A percentile compares a stretch with the other conserved stretches of the same genome.
Evolutionary conservation across 2,888 invertebrate species (phyloP).

Genomic region (Venustoraphidia nigricollis): DNA sequence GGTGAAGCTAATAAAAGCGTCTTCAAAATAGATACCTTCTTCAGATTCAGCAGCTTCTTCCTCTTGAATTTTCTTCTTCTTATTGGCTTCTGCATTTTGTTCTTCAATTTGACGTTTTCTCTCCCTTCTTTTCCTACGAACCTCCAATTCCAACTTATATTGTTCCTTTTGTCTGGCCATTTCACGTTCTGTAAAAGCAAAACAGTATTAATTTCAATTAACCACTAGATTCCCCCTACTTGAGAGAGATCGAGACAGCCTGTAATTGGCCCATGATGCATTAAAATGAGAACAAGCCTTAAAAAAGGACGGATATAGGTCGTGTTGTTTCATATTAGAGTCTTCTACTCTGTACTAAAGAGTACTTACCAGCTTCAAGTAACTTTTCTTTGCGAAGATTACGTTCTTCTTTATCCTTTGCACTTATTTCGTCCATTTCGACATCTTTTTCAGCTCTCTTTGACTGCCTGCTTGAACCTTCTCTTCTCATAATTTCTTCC

Average conservation of each 20-base stretch:
- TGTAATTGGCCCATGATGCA: too few relatives aligned
- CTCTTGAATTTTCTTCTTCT: conserved; percentile 16
- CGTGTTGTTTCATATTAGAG: too few relatives aligned
- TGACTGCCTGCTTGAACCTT: background rate
- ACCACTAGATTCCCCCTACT: background rate
- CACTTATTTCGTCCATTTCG: conserved; percentile 32
- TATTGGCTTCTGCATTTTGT: conserved; percentile 21
- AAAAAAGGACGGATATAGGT: too few relatives aligned
- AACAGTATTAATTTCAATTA: conserved; percentile 1
- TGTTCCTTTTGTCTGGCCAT: conserved; percentile 64
- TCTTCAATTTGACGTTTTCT: conserved; percentile 23
- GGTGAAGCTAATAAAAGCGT: too few relatives aligned
- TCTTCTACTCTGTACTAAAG: background rate
- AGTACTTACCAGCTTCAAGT: conserved; percentile 44
- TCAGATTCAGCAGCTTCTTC: conserved; percentile 21
- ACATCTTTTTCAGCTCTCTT: conserved; percentile 14
- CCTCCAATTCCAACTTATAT: conserved; percentile 56
- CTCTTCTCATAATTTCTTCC: conserved; percentile 3
- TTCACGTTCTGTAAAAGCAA: conserved; percentile 41
- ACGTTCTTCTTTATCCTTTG: conserved; percentile 25
- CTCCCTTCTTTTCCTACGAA: conserved; percentile 46
- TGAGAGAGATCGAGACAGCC: too few relatives aligned
- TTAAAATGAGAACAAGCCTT: too few relatives aligned
- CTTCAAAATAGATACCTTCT: too few relatives aligned
- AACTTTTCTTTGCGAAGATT: conserved; percentile 50